These are phyloP conservation scores for Macropis europaea DNA, from an alignment of 2,888 invertebrate genomes.

Conservation along the genomic window DNA sequence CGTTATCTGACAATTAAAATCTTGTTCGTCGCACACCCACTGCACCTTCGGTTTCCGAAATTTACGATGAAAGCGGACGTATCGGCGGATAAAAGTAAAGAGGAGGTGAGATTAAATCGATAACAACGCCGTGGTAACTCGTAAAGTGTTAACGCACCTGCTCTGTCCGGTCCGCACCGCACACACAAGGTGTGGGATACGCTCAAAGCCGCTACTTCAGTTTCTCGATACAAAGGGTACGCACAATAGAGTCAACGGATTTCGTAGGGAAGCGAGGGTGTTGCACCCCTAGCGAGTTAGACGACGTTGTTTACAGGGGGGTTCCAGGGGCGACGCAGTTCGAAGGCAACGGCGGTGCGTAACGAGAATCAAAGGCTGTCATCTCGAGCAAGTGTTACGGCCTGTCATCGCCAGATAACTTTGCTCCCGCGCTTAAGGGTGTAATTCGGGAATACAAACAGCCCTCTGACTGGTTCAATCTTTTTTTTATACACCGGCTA, in stretches of 20 bases:
- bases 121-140: conserved; percentile 23
- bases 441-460: conserved; percentile 3
- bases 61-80: background rate
- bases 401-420: conserved; percentile 66
- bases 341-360: conserved; percentile 48
- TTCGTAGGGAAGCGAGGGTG: conserved; percentile 42
- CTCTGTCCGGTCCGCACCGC: conserved; percentile 32
- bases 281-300: conserved; percentile 16
- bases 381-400: conserved; percentile 64
- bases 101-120: conserved; percentile 35
- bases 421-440: conserved; percentile 17
- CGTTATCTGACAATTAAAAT: no score
- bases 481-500: no score
- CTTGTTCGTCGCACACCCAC: no score
- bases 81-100: conserved; percentile 25
- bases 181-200: conserved; percentile 47
- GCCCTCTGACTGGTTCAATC: background rate
- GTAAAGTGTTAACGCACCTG: conserved; percentile 47
- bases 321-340: conserved; percentile 46
- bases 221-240: conserved; percentile 57
- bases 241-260: conserved; percentile 57
- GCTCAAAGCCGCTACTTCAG: conserved; percentile 59
- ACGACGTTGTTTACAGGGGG: conserved; percentile 45
- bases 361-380: conserved; percentile 66
- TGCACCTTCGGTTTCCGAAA: conserved; percentile 26